Evolutionary conservation across 2,888 invertebrate species (phyloP).

Genomic region (Mantis religiosa): DNA sequence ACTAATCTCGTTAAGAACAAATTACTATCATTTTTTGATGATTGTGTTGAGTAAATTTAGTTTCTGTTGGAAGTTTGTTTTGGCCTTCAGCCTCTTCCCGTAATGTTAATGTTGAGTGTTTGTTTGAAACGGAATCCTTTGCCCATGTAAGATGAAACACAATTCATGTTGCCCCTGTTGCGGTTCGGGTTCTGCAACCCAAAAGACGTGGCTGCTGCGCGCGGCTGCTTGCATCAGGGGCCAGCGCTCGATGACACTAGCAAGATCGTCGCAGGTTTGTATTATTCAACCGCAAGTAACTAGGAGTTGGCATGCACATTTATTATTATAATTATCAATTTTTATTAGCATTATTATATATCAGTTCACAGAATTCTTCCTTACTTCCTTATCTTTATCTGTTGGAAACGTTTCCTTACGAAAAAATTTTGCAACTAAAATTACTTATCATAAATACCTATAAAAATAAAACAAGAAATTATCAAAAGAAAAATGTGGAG

Average conservation of each 20-base stretch:
- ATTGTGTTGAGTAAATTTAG: not conserved
- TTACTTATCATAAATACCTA: too few species aligned
- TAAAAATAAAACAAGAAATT: too few species aligned
- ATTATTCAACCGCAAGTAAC: not conserved
- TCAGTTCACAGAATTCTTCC: too few species aligned
- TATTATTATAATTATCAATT: too few species aligned
- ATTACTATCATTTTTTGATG: not conserved
- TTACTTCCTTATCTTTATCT: too few species aligned
- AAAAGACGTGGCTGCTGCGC: constrained; percentile 19
- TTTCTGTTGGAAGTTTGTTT: not conserved
- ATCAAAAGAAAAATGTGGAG: too few species aligned
- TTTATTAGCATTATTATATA: too few species aligned
- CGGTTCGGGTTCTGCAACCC: constrained; percentile 18
- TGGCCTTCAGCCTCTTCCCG: not conserved
- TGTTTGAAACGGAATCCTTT: constrained; percentile 3
- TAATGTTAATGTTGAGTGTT: constrained; percentile 6
- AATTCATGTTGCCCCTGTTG: constrained; percentile 17
- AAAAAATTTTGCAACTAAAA: too few species aligned
- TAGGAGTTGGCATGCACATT: not conserved
- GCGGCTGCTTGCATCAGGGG: constrained; percentile 18
- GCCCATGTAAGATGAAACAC: constrained; percentile 5
- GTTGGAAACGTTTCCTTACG: too few species aligned
- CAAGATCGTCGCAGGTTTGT: constrained; percentile 21
- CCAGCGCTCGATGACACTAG: not conserved
- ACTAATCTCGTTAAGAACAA: not conserved